Conservation (phyloP, 2,797 vertebrate species). For the Danio jaintianensis region DNA sequence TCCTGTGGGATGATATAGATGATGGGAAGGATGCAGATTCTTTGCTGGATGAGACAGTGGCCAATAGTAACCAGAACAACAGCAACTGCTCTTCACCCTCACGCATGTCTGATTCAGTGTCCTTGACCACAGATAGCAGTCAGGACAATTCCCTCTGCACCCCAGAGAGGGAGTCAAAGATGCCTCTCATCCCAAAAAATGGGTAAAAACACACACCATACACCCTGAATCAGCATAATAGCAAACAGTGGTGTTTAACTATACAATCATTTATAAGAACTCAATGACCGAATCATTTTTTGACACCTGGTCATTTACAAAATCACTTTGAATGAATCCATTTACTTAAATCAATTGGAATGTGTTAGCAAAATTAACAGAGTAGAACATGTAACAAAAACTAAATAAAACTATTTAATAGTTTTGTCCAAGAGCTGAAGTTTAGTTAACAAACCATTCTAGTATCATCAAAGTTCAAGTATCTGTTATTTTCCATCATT, state of each 20-base stretch:
- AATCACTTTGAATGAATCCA: no score
- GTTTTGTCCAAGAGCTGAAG: no score
- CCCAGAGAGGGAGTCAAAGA: slow-evolving; percentile 87
- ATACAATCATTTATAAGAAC: not conserved
- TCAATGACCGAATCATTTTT: no score
- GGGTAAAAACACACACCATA: slow-evolving; percentile 72
- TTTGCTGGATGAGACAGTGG: slow-evolving; percentile 91
- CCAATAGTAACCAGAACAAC: slow-evolving; percentile 99
- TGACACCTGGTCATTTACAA: no score
- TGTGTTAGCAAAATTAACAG: no score
- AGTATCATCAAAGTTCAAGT: no score
- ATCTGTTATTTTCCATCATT: no score
- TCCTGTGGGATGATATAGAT: slow-evolving; percentile 72
- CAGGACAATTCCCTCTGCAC: slow-evolving; percentile 95
- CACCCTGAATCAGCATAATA: not conserved
- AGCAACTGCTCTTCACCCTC: slow-evolving; percentile 99
- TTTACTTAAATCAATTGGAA: no score
- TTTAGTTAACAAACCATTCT: no score
- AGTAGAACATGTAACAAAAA: no score
- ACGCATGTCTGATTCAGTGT: slow-evolving; percentile 98
- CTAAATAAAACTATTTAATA: no score
- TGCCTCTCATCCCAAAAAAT: slow-evolving; percentile 84
- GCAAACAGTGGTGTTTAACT: not conserved
- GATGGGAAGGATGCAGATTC: slow-evolving; percentile 91
- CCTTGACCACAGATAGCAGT: slow-evolving; percentile 96